Evolutionary conservation across 2,888 invertebrate species (phyloP).

Genomic region (Pharmacophagus antenor): DNA sequence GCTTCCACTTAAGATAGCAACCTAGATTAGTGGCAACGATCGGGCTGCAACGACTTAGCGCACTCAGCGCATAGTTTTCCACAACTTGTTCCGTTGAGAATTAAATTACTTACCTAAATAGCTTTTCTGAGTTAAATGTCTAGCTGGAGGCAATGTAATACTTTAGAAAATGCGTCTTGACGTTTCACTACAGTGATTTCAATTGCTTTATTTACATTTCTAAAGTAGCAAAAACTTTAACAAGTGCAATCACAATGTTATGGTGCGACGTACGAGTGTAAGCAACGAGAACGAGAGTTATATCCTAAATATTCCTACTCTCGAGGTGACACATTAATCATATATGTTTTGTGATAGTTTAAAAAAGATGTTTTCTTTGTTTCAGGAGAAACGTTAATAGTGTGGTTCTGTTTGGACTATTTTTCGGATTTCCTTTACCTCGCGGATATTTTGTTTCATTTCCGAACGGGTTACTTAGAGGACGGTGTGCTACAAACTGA

Average conservation of each 20-base stretch:
- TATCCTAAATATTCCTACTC: not conserved
- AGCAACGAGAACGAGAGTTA: too few species aligned
- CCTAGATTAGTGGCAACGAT: conserved; percentile 54
- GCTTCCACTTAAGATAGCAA: conserved; percentile 58
- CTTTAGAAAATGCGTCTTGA: conserved; percentile 48
- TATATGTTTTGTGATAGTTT: too few species aligned
- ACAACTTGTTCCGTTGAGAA: conserved; percentile 54
- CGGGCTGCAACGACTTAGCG: conserved; percentile 53
- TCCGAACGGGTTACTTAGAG: conserved; percentile 97
- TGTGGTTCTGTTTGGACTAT: conserved; percentile 99
- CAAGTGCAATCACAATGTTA: not conserved
- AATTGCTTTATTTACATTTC: conserved; percentile 51
- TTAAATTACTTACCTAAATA: conserved; percentile 68
- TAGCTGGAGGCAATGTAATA: conserved; percentile 52
- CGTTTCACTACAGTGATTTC: conserved; percentile 44
- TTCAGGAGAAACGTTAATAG: conserved; percentile 90
- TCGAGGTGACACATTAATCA: conserved; percentile 13
- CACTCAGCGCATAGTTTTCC: conserved; percentile 56
- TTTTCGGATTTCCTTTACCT: conserved; percentile 97
- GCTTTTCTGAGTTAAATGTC: conserved; percentile 59
- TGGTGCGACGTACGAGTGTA: too few species aligned
- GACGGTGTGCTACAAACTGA: conserved; percentile 99
- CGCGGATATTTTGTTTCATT: conserved; percentile 97
- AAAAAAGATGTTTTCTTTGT: conserved; percentile 44
- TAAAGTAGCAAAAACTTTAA: not conserved